Evolutionary conservation across 2,113 vertebrate genomes (phyloP), one percentile per base, ranked within the genome.

Genomic region (Shinisaurus crocodilurus): DNA sequence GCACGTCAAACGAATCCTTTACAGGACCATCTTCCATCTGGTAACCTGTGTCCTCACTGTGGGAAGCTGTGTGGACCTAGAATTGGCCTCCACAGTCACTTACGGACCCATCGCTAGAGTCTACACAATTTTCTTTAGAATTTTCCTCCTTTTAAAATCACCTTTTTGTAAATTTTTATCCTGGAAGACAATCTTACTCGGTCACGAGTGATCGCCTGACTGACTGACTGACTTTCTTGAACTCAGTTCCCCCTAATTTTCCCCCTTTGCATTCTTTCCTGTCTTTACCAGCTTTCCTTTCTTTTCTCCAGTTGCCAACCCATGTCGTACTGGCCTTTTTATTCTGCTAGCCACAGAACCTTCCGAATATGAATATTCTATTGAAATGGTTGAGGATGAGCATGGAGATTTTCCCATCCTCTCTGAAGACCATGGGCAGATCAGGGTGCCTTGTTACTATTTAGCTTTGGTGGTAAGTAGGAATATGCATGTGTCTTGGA

Each of bases 291-390:
- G 79, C 72, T 95, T 67, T 89, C 54, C 74, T 86, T 91, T 94
- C 89, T 91, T 93, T 88, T 37, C 60, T 40, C 54, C 37, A 54
- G 10, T 93, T 93, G 92, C 87, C 85, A 89, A 86, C 86, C 75
- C 90, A 90, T 82, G 81, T 94, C 91, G 93, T 88, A 92, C 86
- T 92, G 79, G 34, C 6, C 50, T 70, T 92, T 95, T 92, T 89
- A 89, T 94, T 95, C 94, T 95, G 83, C 91, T 93, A 95, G 90
- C 75, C 87, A 93, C 37, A 1, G 88, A 90, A 40, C 90, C 93
- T 93, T 67, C 0, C 27, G 82, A 77, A n/a, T 82, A 84, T 70
- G 89, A 91, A 90, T 60, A 63, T 96, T 88, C 89, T 82, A 84
- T 90, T 95, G 94, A 96, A 93, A 96, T 69, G 88, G 85, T 70